A percentile compares a stretch with the other conserved stretches of the same genome.
phyloP scores from a whole-genome alignment of 2,797 vertebrate genomes.

The Alca torda region DNA sequence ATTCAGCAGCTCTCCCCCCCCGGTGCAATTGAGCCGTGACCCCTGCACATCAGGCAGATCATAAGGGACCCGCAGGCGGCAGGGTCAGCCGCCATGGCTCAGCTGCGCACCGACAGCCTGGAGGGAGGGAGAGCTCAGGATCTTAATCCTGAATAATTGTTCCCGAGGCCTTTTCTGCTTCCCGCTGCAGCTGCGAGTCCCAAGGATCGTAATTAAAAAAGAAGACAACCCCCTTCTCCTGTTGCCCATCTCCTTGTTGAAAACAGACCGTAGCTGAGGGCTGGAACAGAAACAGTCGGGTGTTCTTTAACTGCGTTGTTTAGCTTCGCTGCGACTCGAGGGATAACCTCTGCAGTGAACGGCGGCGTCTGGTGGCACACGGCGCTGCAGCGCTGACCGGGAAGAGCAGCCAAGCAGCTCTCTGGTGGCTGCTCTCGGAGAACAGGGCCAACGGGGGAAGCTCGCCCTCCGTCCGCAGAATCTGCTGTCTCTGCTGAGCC shows the following conservation, averaged over 20 bases:
- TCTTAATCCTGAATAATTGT: neutral
- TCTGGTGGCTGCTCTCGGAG: neutral
- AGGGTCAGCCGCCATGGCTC: neutral
- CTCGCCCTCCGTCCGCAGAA: neutral
- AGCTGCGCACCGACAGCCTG: neutral
- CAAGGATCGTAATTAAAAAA: neutral
- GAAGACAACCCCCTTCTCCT: neutral
- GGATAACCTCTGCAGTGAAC: neutral
- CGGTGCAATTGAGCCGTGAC: neutral
- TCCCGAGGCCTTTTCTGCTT: neutral
- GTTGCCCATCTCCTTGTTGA: neutral
- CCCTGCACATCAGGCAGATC: neutral
- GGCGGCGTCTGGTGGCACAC: neutral
- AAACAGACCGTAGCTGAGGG: neutral
- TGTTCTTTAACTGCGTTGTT: accelerated
- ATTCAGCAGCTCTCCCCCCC: neutral
- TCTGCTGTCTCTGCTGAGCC: neutral
- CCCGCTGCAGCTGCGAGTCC: neutral
- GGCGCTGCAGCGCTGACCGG: neutral
- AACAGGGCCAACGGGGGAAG: neutral
- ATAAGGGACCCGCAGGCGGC: neutral
- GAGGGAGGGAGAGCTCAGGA: neutral
- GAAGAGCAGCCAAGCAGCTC: neutral
- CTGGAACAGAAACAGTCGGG: neutral
- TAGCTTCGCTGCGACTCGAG: neutral